A percentile compares a stretch with the other conserved stretches of the same genome.
phyloP scores from a whole-genome alignment of 2,113 vertebrate species.

The Athene cunicularia region DNA sequence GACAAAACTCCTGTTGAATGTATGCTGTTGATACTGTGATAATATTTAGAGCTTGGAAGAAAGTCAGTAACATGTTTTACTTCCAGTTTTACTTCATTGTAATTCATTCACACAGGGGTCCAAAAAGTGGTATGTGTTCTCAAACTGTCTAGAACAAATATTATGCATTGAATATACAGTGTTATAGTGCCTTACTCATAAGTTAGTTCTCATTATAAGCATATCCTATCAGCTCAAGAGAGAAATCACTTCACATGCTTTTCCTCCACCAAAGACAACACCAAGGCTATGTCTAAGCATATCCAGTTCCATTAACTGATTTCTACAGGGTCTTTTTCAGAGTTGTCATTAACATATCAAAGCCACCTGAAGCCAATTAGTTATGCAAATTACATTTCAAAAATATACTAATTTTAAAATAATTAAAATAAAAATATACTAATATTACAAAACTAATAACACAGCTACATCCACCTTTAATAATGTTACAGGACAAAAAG shows the following conservation, averaged over 20 bases:
- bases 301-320: background rate
- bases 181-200: background rate
- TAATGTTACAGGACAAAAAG: background rate
- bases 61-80: background rate
- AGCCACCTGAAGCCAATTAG: background rate
- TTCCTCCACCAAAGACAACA: background rate
- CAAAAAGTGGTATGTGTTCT: background rate
- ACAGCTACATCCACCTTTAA: background rate
- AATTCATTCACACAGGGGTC: background rate
- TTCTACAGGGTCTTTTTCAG: background rate
- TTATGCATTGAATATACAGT: background rate
- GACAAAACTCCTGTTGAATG: background rate
- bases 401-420: too few species aligned
- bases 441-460: background rate
- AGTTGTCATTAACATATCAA: background rate
- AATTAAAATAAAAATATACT: too few species aligned
- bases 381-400: background rate
- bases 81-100: background rate
- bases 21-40: background rate
- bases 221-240: background rate
- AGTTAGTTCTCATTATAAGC: background rate
- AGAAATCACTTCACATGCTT: background rate
- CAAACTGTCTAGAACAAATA: background rate
- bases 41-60: background rate
- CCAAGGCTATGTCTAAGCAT: background rate